phyloP scores from a whole-genome alignment of 1,140 invertebrate species.

The Eurytemora carolleeae region DNA sequence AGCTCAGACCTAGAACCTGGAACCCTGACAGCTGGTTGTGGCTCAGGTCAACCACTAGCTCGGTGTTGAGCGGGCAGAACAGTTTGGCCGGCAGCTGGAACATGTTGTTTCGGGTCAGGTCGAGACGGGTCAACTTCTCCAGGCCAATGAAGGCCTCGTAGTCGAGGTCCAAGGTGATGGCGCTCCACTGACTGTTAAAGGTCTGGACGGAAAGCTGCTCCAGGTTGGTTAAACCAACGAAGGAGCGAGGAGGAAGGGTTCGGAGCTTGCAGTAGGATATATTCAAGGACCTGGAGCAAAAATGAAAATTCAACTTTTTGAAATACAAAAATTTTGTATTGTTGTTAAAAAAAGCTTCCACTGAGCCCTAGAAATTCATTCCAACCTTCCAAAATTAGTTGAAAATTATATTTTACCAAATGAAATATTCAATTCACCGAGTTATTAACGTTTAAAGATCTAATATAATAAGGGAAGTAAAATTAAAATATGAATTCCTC shows the following conservation, averaged over 20 bases:
- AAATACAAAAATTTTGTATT: too few species aligned
- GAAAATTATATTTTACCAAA: too few species aligned
- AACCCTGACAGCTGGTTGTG: too few species aligned
- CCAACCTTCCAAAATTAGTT: too few species aligned
- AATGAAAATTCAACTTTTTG: too few species aligned
- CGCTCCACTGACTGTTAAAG: not conserved
- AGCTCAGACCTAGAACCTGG: too few species aligned
- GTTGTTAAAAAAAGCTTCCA: too few species aligned
- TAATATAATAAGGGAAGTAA: too few species aligned
- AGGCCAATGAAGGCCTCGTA: not conserved
- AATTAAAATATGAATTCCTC: too few species aligned
- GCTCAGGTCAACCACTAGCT: not conserved
- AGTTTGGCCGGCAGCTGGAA: not conserved
- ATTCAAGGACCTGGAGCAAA: not conserved
- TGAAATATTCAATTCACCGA: too few species aligned
- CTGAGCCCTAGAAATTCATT: too few species aligned
- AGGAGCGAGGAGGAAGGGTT: not conserved
- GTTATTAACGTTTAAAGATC: too few species aligned
- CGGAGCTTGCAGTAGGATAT: not conserved
- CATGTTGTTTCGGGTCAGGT: not conserved
- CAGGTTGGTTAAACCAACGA: not conserved
- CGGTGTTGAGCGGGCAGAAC: not conserved
- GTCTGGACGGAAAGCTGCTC: not conserved
- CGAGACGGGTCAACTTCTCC: not conserved
- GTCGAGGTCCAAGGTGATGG: not conserved